A percentile compares a stretch with the other conserved stretches of the same genome.
Conservation (phyloP, 1,140 invertebrate species). For the Grapholita molesta region DNA sequence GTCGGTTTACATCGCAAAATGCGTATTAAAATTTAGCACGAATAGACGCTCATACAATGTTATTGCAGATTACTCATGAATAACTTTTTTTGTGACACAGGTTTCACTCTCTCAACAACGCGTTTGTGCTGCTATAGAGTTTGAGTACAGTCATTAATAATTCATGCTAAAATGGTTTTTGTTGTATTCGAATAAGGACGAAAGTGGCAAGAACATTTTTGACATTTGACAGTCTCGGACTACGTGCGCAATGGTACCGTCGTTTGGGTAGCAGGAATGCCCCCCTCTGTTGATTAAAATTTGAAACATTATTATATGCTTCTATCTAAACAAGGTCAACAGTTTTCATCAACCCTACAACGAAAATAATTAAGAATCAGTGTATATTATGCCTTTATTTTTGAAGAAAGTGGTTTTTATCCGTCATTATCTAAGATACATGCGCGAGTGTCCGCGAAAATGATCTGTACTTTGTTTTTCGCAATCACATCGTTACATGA, state of each 20-base stretch:
- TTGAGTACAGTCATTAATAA: constrained; percentile 1
- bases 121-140: constrained; percentile 10
- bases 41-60: constrained; percentile 42
- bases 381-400: constrained; percentile 54
- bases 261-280: constrained; percentile 43
- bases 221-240: constrained; percentile 14
- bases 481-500: constrained; percentile 79
- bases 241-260: constrained; percentile 18
- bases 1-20: not conserved
- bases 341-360: constrained; percentile 76
- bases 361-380: constrained; percentile 74
- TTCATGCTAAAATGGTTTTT: constrained; percentile 17
- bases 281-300: constrained; percentile 79
- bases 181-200: not conserved
- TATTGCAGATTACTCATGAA: constrained; percentile 48
- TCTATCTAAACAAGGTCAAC: constrained; percentile 77
- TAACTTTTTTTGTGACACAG: constrained; percentile 69
- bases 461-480: constrained; percentile 76
- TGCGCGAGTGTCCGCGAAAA: constrained; percentile 72
- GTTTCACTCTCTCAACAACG: constrained; percentile 15
- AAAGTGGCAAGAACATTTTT: constrained; percentile 4
- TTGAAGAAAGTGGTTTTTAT: constrained; percentile 51
- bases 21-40: too few relatives aligned
- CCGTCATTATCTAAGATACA: constrained; percentile 54
- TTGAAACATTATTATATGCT: constrained; percentile 77